phyloP scores from a whole-genome alignment of 64 coral and sea anemone genomes.

The Anthopleura sola region DNA sequence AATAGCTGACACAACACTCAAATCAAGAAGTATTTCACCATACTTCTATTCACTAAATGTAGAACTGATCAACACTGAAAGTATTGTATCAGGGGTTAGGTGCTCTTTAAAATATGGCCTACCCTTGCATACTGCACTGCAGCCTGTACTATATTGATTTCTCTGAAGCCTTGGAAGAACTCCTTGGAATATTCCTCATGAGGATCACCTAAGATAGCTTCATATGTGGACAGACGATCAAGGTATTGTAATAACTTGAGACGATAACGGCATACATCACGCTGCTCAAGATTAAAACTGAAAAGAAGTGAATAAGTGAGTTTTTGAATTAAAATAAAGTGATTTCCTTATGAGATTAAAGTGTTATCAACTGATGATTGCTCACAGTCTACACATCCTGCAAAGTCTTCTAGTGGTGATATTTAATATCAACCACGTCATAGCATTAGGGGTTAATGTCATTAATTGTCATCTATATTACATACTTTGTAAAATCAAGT shows the following conservation, averaged over 20 bases:
- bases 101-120: too few relatives aligned
- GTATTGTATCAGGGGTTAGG: too few relatives aligned
- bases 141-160: constrained; percentile 81
- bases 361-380: background rate
- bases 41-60: too few relatives aligned
- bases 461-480: background rate
- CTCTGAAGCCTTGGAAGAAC: constrained; percentile 83
- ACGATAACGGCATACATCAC: constrained; percentile 87
- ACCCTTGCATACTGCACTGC: constrained; percentile 88
- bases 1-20: too few relatives aligned
- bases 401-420: too few relatives aligned
- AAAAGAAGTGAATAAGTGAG: too few relatives aligned
- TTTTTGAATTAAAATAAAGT: background rate
- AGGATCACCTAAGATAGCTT: constrained; percentile 74
- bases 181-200: constrained; percentile 75
- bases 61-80: too few relatives aligned
- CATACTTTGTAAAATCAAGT: constrained; percentile 82
- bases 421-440: too few relatives aligned
- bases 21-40: too few relatives aligned
- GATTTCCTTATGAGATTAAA: background rate
- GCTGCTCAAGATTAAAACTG: constrained; percentile 85
- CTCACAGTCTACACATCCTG: too few relatives aligned
- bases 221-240: constrained; percentile 77
- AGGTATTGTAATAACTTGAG: constrained; percentile 88
- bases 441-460: too few relatives aligned